A percentile compares a stretch with the other conserved stretches of the same genome.
These are phyloP conservation scores for Sarotherodon lohbergeri DNA, from an alignment of 2,113 vertebrate species.

Conservation along the genomic window DNA sequence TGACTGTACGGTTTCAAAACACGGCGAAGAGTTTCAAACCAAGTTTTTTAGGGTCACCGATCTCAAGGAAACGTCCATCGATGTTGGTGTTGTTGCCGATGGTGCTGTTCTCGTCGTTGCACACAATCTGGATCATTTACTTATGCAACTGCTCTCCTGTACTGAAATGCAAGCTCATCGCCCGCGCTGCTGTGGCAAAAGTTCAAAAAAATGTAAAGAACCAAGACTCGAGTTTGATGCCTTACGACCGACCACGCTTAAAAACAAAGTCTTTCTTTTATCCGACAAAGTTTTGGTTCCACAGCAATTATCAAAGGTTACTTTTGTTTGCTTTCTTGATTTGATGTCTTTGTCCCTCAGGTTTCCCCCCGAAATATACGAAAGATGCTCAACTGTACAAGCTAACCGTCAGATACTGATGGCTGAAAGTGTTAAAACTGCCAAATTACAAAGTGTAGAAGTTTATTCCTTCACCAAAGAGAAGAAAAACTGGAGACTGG, in stretches of 20 bases:
- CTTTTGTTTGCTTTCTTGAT: neutral
- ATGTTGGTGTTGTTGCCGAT: conserved; percentile 53
- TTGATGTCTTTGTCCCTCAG: neutral
- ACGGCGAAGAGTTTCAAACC: conserved; percentile 11
- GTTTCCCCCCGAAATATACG: neutral
- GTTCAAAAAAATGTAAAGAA: neutral
- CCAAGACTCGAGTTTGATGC: neutral
- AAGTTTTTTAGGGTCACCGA: neutral
- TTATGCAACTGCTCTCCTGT: conserved; percentile 68
- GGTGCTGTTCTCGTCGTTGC: conserved; percentile 51
- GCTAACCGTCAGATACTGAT: neutral
- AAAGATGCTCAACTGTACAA: neutral
- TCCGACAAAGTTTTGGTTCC: neutral
- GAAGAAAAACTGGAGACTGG: neutral
- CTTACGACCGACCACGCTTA: neutral
- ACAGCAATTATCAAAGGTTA: neutral
- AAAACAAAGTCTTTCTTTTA: neutral
- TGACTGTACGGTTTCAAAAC: neutral
- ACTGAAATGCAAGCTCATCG: neutral
- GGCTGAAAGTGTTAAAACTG: neutral
- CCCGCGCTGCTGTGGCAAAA: neutral
- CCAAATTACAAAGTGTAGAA: neutral
- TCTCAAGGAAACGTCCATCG: conserved; percentile 41
- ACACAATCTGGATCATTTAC: conserved; percentile 50
- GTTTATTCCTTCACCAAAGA: neutral